These are phyloP conservation scores for Drosophila rubida DNA, from an alignment of 2,888 invertebrate genomes.

Conservation along the genomic window DNA sequence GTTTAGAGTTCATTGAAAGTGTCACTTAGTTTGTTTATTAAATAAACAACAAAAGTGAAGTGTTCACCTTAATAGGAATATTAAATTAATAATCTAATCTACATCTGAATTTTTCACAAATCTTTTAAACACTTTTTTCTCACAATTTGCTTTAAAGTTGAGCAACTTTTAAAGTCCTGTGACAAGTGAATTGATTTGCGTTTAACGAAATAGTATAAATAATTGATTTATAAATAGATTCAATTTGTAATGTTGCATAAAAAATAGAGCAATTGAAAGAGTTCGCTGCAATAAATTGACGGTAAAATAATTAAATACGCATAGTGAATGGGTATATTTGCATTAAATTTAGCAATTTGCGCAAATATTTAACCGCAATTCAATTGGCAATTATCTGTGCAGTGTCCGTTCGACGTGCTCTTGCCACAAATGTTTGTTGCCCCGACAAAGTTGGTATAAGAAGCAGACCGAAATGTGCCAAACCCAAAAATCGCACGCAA, in stretches of 20 bases:
- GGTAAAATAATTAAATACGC: constrained; percentile 10
- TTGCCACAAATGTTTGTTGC: constrained; percentile 40
- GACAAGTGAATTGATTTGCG: not conserved
- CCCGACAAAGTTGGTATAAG: constrained; percentile 27
- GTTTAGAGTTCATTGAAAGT: not conserved
- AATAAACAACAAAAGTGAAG: not conserved
- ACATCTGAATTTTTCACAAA: not conserved
- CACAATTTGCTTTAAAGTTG: not conserved
- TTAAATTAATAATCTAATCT: not conserved
- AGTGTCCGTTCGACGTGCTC: constrained; percentile 25
- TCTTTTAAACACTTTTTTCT: not conserved
- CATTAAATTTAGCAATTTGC: constrained; percentile 43
- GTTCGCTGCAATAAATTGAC: not conserved
- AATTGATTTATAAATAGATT: constrained; percentile 30
- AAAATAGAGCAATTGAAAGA: constrained; percentile 4
- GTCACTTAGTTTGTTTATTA: not conserved
- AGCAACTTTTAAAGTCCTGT: not conserved
- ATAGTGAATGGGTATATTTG: not conserved
- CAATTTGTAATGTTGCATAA: not conserved
- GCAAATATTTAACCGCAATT: constrained; percentile 69
- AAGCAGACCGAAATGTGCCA: constrained; percentile 34
- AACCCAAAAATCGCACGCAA: constrained; percentile 59
- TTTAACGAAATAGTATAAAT: constrained; percentile 17
- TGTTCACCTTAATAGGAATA: not conserved
- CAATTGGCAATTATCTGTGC: constrained; percentile 49